These are phyloP conservation scores for Lasioglossum oenotherae DNA, from an alignment of 2,888 invertebrate species.

Conservation along the genomic window DNA sequence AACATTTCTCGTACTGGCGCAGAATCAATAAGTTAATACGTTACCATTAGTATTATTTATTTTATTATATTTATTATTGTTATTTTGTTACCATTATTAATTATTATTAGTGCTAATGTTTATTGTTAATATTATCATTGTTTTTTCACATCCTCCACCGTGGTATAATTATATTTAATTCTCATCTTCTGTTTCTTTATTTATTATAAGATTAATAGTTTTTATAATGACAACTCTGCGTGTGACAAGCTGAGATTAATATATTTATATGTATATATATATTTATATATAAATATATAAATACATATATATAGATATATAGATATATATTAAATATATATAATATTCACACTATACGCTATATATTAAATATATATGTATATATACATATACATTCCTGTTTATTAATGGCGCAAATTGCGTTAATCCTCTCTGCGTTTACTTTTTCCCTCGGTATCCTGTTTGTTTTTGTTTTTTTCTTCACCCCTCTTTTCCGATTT, in stretches of 20 bases:
- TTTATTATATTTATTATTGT: constrained; percentile 59
- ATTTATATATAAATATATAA: constrained; percentile 20
- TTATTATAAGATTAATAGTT: constrained; percentile 66
- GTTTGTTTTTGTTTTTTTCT: not conserved
- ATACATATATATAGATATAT: constrained; percentile 11
- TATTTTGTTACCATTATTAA: constrained; percentile 59
- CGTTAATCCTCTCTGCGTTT: constrained; percentile 48
- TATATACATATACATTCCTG: constrained; percentile 24
- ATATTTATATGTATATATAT: constrained; percentile 25
- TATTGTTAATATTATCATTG: constrained; percentile 68
- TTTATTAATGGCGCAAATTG: constrained; percentile 65
- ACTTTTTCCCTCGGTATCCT: constrained; percentile 26
- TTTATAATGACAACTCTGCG: constrained; percentile 63
- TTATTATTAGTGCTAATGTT: constrained; percentile 55
- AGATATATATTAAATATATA: constrained; percentile 20
- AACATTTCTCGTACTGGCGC: constrained; percentile 67
- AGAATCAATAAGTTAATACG: constrained; percentile 61
- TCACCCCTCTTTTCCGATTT: not conserved
- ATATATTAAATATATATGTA: constrained; percentile 22
- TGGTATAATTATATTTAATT: constrained; percentile 40
- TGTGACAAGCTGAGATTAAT: constrained; percentile 62
- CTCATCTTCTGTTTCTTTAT: constrained; percentile 27
- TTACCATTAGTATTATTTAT: constrained; percentile 51
- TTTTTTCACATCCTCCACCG: constrained; percentile 20
- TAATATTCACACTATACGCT: constrained; percentile 16